Conservation (phyloP, 2,113 vertebrate genomes). For the Nerophis ophidion region DNA sequence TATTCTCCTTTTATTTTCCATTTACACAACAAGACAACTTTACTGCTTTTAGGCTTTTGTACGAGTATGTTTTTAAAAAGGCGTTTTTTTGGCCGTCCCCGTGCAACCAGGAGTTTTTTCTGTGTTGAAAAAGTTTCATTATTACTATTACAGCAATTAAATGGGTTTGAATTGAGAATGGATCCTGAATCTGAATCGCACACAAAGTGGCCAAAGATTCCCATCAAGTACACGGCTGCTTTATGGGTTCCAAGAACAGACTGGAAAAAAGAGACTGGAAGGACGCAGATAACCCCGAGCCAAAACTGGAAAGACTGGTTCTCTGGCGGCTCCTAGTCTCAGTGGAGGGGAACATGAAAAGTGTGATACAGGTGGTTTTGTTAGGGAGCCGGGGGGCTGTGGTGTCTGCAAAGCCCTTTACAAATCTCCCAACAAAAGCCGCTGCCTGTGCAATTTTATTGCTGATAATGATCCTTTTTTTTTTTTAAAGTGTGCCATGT, state of each 20-base stretch:
- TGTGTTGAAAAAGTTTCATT: too few relatives aligned
- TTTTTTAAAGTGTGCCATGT: not conserved
- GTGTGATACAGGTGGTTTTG: conserved; percentile 57
- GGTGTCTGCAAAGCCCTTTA: conserved; percentile 37
- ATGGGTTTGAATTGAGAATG: not conserved
- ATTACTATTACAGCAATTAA: too few relatives aligned
- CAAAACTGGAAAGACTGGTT: conserved; percentile 67
- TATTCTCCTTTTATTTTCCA: too few relatives aligned
- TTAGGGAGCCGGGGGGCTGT: conserved; percentile 37
- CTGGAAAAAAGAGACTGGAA: conserved; percentile 6
- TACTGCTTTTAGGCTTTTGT: too few relatives aligned
- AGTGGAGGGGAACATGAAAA: conserved; percentile 57
- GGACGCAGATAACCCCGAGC: conserved; percentile 9
- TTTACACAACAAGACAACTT: too few relatives aligned
- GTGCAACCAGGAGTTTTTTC: too few relatives aligned
- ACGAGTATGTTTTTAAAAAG: too few relatives aligned
- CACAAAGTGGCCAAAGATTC: too few relatives aligned
- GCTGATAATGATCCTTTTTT: conserved; percentile 7
- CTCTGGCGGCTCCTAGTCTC: conserved; percentile 41
- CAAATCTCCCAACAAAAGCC: conserved; percentile 58
- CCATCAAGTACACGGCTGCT: too few relatives aligned
- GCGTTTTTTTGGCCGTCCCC: too few relatives aligned
- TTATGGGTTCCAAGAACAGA: too few relatives aligned
- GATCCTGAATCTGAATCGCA: not conserved
- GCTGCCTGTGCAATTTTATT: conserved; percentile 31